phyloP scores from a whole-genome alignment of 2,888 invertebrate species.

The Sturmia bella region DNA sequence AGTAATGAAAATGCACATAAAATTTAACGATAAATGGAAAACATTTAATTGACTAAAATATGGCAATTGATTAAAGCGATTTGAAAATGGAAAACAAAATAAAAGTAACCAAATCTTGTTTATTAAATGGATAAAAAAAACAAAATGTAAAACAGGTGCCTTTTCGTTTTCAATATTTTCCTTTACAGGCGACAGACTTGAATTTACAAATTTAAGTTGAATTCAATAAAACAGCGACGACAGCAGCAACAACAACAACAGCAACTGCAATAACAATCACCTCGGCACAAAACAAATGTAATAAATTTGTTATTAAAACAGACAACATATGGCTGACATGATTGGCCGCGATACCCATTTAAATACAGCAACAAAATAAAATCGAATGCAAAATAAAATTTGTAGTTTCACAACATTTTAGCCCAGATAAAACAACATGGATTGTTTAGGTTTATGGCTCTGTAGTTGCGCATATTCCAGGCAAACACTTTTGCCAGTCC shows the following conservation, averaged over 20 bases:
- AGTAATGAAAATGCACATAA: constrained; percentile 45
- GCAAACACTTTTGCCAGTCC: not conserved
- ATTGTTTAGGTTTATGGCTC: constrained; percentile 56
- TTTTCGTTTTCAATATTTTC: constrained; percentile 27
- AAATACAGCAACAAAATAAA: constrained; percentile 12
- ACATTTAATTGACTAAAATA: constrained; percentile 61
- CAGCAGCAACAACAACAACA: constrained; percentile 19
- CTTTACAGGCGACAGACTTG: constrained; percentile 20
- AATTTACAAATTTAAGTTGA: constrained; percentile 32
- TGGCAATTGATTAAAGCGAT: constrained; percentile 56
- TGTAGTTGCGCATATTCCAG: constrained; percentile 18
- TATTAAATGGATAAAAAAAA: not conserved
- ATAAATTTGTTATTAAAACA: constrained; percentile 61
- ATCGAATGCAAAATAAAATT: constrained; percentile 44
- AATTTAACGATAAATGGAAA: constrained; percentile 56
- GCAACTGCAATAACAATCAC: no score
- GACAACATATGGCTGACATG: constrained; percentile 60
- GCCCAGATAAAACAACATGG: constrained; percentile 29
- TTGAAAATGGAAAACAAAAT: constrained; percentile 36
- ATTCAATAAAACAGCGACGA: constrained; percentile 35
- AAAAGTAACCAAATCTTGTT: not conserved
- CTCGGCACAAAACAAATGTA: constrained; percentile 33
- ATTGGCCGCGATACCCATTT: constrained; percentile 41
- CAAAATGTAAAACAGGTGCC: constrained; percentile 48
- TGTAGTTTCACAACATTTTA: constrained; percentile 36